These are phyloP conservation scores for Acanthopagrus latus DNA, from an alignment of 2,797 vertebrate genomes.

Conservation along the genomic window DNA sequence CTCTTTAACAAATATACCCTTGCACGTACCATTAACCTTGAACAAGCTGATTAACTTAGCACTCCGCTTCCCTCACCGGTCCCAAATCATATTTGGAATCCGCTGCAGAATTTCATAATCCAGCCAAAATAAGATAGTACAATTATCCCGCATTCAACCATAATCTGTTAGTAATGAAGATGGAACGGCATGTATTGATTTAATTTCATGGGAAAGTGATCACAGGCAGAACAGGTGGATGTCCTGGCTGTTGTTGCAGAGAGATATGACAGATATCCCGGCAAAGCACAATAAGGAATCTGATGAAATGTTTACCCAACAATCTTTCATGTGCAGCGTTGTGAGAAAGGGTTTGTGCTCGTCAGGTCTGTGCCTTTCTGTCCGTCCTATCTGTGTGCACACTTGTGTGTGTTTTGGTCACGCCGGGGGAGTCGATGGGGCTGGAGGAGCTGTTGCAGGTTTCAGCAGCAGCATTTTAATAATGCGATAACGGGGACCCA, in stretches of 20 bases:
- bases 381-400: conserved; percentile 4
- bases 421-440: neutral
- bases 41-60: conserved; percentile 72
- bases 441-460: conserved; percentile 1
- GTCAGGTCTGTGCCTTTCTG: conserved; percentile 10
- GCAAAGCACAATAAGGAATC: conserved; percentile 23
- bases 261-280: conserved; percentile 7
- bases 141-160: conserved; percentile 42
- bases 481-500: conserved; percentile 1
- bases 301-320: conserved; percentile 42
- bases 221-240: conserved; percentile 30
- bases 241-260: conserved; percentile 2
- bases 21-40: conserved; percentile 78
- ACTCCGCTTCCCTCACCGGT: conserved; percentile 26
- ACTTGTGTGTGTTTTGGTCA: conserved; percentile 18
- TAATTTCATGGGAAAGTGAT: conserved; percentile 64
- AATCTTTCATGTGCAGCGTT: conserved; percentile 11
- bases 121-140: conserved; percentile 42
- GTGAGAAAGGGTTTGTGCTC: conserved; percentile 1
- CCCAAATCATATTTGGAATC: conserved; percentile 67
- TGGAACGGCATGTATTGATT: conserved; percentile 45
- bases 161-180: conserved; percentile 62
- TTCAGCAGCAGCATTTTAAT: conserved; percentile 17
- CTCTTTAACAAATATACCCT: conserved; percentile 67
- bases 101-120: conserved; percentile 57